Evolutionary conservation across 2,113 vertebrate genomes (phyloP).

Genomic region (Fregata magnificens): DNA sequence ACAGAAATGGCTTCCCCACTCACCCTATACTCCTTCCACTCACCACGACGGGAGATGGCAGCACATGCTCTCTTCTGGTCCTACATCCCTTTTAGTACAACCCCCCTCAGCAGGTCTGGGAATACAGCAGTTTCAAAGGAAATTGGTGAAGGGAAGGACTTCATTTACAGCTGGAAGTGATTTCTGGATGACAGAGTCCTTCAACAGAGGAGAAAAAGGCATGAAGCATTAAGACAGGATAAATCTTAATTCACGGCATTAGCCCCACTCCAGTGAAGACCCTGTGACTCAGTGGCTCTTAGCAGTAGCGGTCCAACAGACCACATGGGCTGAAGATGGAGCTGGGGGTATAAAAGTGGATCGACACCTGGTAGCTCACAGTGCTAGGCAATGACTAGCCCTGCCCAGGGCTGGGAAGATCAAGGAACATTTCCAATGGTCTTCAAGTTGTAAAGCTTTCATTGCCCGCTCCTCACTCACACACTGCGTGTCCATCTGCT

Average conservation of each 20-base stretch:
- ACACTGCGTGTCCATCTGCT: neutral
- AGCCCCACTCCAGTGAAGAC: neutral
- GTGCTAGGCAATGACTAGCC: neutral
- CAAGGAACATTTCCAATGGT: neutral
- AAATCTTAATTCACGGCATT: neutral
- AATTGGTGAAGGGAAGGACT: neutral
- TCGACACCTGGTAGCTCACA: neutral
- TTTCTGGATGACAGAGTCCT: neutral
- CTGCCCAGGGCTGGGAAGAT: neutral
- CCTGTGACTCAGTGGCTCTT: neutral
- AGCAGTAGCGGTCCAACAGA: neutral
- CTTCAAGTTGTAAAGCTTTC: neutral
- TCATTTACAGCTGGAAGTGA: neutral
- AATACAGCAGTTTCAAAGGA: neutral
- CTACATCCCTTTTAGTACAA: neutral
- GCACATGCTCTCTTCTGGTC: neutral
- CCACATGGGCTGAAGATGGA: neutral
- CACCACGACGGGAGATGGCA: fast-evolving
- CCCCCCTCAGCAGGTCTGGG: neutral
- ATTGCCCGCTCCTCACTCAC: neutral
- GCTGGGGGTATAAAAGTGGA: neutral
- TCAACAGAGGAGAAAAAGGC: neutral
- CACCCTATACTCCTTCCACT: neutral
- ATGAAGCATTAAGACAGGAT: neutral
- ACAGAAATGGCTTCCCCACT: neutral